Evolutionary conservation across 2,113 vertebrate genomes (phyloP).

Genomic region (Hippocampus barbouri): DNA sequence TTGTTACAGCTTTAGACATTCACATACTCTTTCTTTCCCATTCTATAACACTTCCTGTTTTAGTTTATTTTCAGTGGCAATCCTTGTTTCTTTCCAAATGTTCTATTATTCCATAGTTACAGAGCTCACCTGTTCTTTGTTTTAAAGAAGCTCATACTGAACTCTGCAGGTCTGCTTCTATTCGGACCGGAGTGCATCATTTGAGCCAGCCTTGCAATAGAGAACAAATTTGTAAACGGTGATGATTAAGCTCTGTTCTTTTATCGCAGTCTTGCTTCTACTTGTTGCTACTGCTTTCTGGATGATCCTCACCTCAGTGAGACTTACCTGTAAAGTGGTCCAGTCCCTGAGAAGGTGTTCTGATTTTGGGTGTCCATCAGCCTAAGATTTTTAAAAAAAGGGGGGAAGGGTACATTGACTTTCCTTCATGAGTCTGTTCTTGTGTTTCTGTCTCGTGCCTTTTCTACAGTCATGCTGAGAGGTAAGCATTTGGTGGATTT

Average conservation of each 20-base stretch:
- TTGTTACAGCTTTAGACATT: background rate
- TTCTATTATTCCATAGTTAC: background rate
- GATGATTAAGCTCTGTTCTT: background rate
- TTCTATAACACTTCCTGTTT: too few relatives aligned
- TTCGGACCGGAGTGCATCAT: conserved; percentile 53
- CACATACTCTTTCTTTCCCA: too few relatives aligned
- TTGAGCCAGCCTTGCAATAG: conserved; percentile 24
- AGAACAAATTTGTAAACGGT: background rate
- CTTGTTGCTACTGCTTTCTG: background rate
- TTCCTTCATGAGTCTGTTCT: background rate
- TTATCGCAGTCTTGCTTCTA: background rate
- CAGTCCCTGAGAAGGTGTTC: conserved; percentile 36
- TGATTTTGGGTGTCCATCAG: conserved; percentile 23
- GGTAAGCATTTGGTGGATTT: background rate
- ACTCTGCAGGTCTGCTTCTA: conserved; percentile 65
- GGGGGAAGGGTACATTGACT: background rate
- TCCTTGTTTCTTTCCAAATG: too few relatives aligned
- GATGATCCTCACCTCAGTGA: background rate
- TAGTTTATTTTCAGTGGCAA: too few relatives aligned
- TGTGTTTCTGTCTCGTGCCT: background rate
- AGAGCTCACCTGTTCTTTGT: conserved; percentile 65
- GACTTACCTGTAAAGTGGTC: conserved; percentile 26
- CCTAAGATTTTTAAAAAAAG: background rate
- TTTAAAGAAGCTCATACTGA: conserved; percentile 63
- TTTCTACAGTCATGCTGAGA: background rate